Percentiles rank a stretch among this genome's conserved stretches.
phyloP scores from a whole-genome alignment of 2,888 invertebrate genomes.

The Acronicta alni region DNA sequence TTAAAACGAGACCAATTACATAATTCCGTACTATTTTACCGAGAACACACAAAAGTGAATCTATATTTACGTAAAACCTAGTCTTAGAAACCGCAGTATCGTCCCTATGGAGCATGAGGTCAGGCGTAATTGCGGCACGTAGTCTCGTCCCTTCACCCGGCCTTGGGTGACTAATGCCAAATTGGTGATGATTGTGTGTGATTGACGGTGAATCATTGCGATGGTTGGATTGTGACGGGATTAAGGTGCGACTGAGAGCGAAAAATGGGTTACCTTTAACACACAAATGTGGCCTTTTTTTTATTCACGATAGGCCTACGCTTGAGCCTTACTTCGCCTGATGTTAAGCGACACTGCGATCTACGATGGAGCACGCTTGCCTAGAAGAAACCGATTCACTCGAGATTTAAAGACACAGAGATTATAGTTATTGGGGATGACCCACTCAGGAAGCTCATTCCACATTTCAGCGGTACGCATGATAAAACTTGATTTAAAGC shows the following conservation, averaged over 20 bases:
- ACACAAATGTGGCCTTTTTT: too few species aligned
- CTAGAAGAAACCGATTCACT: too few species aligned
- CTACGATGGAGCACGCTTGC: too few species aligned
- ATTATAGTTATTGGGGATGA: too few species aligned
- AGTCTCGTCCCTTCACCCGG: conserved; percentile 76
- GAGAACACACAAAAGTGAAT: conserved; percentile 28
- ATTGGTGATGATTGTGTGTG: conserved; percentile 70
- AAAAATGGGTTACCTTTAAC: conserved; percentile 6
- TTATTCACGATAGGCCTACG: too few species aligned
- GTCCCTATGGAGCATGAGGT: conserved; percentile 61
- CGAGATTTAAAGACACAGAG: too few species aligned
- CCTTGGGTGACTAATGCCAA: conserved; percentile 73
- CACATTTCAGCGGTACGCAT: too few species aligned
- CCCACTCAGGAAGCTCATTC: too few species aligned
- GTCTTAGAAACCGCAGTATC: conserved; percentile 54
- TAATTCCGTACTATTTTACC: not conserved
- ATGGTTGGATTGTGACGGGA: conserved; percentile 22
- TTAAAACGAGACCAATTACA: conserved; percentile 29
- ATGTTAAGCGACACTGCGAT: too few species aligned
- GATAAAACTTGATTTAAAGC: too few species aligned
- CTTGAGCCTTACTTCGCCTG: too few species aligned
- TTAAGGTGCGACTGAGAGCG: conserved; percentile 6
- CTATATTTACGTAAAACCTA: conserved; percentile 48
- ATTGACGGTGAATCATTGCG: conserved; percentile 67
- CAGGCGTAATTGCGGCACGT: conserved; percentile 75